These are phyloP conservation scores for Oasisia sp. DNA, from an alignment of 2,888 invertebrate genomes.

Conservation along the genomic window DNA sequence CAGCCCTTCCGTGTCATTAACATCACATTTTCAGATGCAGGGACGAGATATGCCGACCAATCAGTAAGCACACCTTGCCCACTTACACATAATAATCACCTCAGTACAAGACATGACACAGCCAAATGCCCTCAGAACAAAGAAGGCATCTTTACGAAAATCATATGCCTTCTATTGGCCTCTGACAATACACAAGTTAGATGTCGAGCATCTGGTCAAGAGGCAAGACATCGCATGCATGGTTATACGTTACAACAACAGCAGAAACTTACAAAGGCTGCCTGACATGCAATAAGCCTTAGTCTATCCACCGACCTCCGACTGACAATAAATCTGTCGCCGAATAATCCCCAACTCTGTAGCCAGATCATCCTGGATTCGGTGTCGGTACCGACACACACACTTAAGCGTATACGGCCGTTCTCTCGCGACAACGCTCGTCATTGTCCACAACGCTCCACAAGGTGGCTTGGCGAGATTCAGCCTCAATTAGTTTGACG, in stretches of 20 bases:
- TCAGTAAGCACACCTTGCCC: background rate
- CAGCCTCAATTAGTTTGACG: background rate
- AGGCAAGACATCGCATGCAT: background rate
- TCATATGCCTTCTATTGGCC: background rate
- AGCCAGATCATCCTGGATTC: background rate
- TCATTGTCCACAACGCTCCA: background rate
- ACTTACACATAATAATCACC: too few relatives aligned
- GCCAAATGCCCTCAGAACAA: background rate
- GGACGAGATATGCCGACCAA: background rate
- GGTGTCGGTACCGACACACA: background rate
- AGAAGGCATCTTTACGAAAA: background rate
- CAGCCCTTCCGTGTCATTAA: background rate
- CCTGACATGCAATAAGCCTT: slow-evolving; percentile 1
- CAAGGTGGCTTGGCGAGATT: background rate
- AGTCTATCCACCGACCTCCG: background rate
- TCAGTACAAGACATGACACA: background rate
- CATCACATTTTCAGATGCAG: background rate
- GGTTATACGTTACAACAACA: background rate
- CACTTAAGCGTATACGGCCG: background rate
- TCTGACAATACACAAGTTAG: background rate
- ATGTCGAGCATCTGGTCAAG: background rate
- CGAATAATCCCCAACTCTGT: background rate
- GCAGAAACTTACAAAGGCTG: background rate
- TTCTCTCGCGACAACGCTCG: background rate
- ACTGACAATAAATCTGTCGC: background rate